phyloP scores from a whole-genome alignment of 1,140 invertebrate species.

The Coptotermes formosanus region DNA sequence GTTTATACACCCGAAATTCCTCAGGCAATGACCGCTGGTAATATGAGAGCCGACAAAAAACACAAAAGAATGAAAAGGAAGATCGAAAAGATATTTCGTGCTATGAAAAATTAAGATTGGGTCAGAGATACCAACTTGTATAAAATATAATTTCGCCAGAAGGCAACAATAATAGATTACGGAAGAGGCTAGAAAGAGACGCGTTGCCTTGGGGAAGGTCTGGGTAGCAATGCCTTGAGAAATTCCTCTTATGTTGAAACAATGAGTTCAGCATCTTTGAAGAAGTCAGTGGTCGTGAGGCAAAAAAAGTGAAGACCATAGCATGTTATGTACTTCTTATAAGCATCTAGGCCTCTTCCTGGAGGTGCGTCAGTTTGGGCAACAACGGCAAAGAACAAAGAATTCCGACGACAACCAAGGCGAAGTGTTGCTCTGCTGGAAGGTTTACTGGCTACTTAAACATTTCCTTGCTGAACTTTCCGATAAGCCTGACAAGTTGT shows the following conservation, averaged over 20 bases:
- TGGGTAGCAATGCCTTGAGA: neutral
- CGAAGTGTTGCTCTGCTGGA: too few species aligned
- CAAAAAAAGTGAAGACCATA: neutral
- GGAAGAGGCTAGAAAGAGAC: neutral
- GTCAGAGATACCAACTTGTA: neutral
- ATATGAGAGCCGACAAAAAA: neutral
- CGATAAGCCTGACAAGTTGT: too few species aligned
- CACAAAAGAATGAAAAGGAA: neutral
- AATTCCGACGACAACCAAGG: too few species aligned
- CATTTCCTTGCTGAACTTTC: too few species aligned
- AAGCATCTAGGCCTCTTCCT: neutral
- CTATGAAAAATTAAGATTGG: neutral
- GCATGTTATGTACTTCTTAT: neutral
- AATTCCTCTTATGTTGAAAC: neutral
- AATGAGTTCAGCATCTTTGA: neutral
- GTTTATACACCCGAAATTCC: constrained; percentile 16
- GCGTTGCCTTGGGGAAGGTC: neutral
- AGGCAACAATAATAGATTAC: neutral
- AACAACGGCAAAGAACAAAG: too few species aligned
- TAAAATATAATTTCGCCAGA: neutral
- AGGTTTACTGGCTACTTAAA: too few species aligned
- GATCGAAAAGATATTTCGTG: neutral
- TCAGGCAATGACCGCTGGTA: neutral
- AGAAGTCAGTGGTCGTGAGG: neutral
- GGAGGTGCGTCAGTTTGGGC: too few species aligned